Base-by-base conservation (phyloP, 2,797 vertebrate species). In the Pelochelys cantorii region DNA sequence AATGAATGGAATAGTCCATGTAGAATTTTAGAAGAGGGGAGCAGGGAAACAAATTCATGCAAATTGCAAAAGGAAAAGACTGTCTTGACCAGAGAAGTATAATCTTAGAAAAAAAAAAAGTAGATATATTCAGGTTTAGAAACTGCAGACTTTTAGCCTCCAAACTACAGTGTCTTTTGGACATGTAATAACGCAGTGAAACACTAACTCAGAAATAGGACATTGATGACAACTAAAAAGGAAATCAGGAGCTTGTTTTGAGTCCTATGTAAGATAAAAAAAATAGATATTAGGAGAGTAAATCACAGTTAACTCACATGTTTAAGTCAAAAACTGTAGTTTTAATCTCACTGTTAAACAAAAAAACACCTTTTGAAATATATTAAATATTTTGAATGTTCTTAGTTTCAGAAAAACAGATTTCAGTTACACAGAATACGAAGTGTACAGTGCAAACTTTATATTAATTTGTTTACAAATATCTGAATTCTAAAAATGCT, bases 1-100 rank as follows among this genome's bases (percentile, higher is more conserved):
- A 97, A 98, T 97, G 97, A 98, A 97, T 97, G 98, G 98, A 98
- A 97, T 97, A 98, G 97, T 98, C 98, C 98, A 98, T 94, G 93
- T 96, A 96, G 84, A 97, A 86, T 90, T 95, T 94, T 86, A 96
- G 68, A 95, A 96, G 97, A 97, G 98, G 97, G 97, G 96, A 86
- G 95, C 86, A 84, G 29, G 91, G 91, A 97, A 95, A 97, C 93
- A 92, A 96, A 93, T 81, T 56, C 22, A 93, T 11, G n/a, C 84
- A 78, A 90, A 54, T 48, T 60, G 27, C 84, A 91, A 96, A 87
- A 60, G 87, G 20, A 84, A 79, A 68, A 71, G 25, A 71, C 20
- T 52, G 22, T 48, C 71, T 75, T 75, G 42, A 48, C 37, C 42
- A 75, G 13, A 48, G 22, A 48, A 48, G 11, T 23, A 20, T 75